Base-by-base conservation (phyloP, 2,113 vertebrate genomes). In the Cisticola juncidis region DNA sequence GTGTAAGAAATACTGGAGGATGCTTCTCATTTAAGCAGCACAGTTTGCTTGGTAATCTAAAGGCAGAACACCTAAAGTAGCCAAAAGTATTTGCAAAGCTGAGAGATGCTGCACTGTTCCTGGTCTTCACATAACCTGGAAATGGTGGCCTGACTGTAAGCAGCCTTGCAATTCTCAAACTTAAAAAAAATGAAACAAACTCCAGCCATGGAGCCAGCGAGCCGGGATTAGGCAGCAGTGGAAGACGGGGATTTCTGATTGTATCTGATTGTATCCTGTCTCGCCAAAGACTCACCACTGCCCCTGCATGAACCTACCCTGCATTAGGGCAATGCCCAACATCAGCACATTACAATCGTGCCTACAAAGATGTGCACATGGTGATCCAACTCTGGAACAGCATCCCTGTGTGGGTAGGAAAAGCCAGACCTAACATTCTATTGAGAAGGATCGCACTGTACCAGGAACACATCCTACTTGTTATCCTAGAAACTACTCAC, bases 261-360 rank as follows among this genome's bases (percentile, higher is more conserved):
- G 26, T 62, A 28, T 72, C 42, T 44, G 38, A 38, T 38, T 38
- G 38, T 38, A 38, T 38, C 57, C 36, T 20, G 31, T 47, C 85
- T 82, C 8, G 2, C 66, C 88, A 90, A 79, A 72, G 57, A 74
- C 74, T 79, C 70, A 8, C 35, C 5, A 4, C 66, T 4, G 1
- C 40, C 79, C 70, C 48, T 56, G 62, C 28, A 21, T 62, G 82
- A 64, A 88, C 81, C 85, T 79, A 11, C 45, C 9, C 2, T 0
- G 6, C 66, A 35, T 86, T 64, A 93, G 85, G 85, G 62, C 78
- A 91, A 79, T 95, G 95, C 62, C 71, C 85, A 35, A 13, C 74
- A 45, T 96, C 94, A 95, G 95, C 94, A 90, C 90, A 85, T 94
- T 90, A 5, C 88, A 77, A 18, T 29, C 65, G 0, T 89, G 81